Percentiles rank a stretch among this genome's conserved stretches.
Evolutionary conservation across 2,113 vertebrate genomes (phyloP).

Genomic region (Centropus unirufus): DNA sequence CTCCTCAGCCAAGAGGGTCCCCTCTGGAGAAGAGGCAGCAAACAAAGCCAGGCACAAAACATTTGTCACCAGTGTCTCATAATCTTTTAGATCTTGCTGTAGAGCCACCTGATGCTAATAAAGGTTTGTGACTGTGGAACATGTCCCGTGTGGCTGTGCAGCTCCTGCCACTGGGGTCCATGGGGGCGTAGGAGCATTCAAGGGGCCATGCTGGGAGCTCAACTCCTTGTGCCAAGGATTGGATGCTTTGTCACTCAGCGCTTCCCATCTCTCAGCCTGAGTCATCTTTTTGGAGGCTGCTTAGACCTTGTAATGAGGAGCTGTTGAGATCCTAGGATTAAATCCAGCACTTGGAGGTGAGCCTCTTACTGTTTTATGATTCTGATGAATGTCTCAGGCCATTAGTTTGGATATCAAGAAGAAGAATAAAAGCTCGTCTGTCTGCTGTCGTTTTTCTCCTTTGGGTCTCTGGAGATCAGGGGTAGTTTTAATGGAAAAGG

Average conservation of each 20-base stretch:
- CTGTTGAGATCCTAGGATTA: background rate
- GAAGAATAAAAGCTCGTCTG: conserved; percentile 7
- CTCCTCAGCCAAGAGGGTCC: background rate
- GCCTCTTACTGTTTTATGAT: background rate
- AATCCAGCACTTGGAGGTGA: conserved; percentile 15
- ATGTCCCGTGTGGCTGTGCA: fast-evolving
- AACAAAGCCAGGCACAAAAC: fast-evolving
- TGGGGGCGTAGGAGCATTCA: fast-evolving
- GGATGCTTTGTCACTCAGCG: background rate
- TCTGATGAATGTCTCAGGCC: conserved; percentile 19
- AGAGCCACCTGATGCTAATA: background rate
- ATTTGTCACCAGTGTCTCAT: fast-evolving
- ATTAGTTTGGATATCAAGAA: conserved; percentile 38
- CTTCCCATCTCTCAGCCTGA: background rate
- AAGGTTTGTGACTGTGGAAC: fast-evolving
- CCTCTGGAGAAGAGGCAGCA: background rate
- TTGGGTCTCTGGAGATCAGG: background rate
- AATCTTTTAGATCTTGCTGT: background rate
- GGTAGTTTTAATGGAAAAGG: background rate
- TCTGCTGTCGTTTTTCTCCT: background rate
- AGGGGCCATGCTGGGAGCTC: fast-evolving
- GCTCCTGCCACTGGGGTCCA: background rate
- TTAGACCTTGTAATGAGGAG: background rate
- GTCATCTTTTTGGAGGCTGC: background rate
- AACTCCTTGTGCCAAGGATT: fast-evolving